Percentiles rank a stretch among this genome's conserved stretches.
These are phyloP conservation scores for Perca flavescens DNA, from an alignment of 2,113 vertebrate species.

Conservation along the genomic window DNA sequence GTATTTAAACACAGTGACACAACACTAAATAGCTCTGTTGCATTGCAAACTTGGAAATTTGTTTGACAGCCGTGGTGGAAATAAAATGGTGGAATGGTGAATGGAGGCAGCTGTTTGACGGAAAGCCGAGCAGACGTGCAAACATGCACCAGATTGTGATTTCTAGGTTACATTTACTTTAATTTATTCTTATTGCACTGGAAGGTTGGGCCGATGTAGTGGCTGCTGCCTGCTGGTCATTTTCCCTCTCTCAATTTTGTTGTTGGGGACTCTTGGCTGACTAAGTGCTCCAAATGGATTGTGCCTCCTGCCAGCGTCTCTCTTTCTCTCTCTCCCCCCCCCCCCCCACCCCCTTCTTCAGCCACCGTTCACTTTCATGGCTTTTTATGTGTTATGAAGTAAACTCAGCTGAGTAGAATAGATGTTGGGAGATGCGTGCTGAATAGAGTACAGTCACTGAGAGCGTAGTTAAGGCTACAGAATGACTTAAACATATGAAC, in stretches of 20 bases:
- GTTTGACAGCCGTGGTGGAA: constrained; percentile 25
- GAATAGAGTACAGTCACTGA: background rate
- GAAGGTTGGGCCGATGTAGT: constrained; percentile 24
- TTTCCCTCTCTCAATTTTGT: constrained; percentile 63
- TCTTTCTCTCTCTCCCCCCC: constrained; percentile 24
- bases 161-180: constrained; percentile 54
- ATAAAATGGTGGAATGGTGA: constrained; percentile 25
- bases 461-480: constrained; percentile 29
- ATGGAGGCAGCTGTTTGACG: constrained; percentile 39
- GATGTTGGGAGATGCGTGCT: constrained; percentile 33
- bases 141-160: constrained; percentile 36
- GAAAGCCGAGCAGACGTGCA: constrained; percentile 25
- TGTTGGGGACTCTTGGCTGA: constrained; percentile 64
- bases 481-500: constrained; percentile 29
- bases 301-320: constrained; percentile 61
- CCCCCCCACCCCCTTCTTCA: constrained; percentile 4
- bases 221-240: constrained; percentile 65
- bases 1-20: background rate
- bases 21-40: background rate
- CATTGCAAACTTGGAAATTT: constrained; percentile 8
- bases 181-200: constrained; percentile 50
- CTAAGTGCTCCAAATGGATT: constrained; percentile 80
- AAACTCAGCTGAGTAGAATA: constrained; percentile 56
- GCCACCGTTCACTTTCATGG: constrained; percentile 17
- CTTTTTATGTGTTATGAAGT: constrained; percentile 57